Base-by-base conservation (phyloP, 2,888 invertebrate species). In the Drosophila maculinotata region DNA sequence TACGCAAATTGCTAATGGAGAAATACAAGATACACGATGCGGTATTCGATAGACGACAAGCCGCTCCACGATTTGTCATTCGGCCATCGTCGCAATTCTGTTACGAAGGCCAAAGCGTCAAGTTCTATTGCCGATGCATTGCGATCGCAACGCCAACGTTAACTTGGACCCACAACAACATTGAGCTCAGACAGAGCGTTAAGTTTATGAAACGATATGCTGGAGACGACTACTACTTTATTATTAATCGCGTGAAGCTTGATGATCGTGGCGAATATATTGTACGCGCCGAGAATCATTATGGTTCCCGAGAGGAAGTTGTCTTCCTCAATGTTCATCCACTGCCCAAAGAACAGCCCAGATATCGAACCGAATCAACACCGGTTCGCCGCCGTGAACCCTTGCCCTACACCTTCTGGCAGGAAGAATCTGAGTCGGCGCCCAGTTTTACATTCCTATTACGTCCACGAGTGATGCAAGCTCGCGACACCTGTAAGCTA, bases 201-300 rank as follows among this genome's bases (percentile, higher is more conserved):
- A 99, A 99, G 92, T 98, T 97, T 92, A 99, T 99, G 99, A 99
- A 99, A 93, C 95, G 98, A 88, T 99, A 99, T 91, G 94, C 95
- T 38, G 97, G 97, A 53, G 98, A 99, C 85, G 98, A 99, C 90
- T 99, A 98, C 92, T 98, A 98, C 92, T 97, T 99, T 92, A 95
- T 98, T 73, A 98, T 99, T 82, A 99, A 99, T 92, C 95, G 99
- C 80, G 97, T 97, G 33, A 98, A 97, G 92, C 92, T 97, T 72
- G 97, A 98, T 70, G 99, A 99, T 92, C 95, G 98, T 88, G 99
- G 99, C 79, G 99, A 99, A 92, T 99, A 99, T 92, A 95, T 98
- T 76, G 98, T 99, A 87, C 94, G 97, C 54, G 99, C 99, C 1
- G 98, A 98, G 92, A 99, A 99, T 93, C 97, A 97, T 91, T 98